Evolutionary conservation across 2,888 invertebrate species (phyloP), one percentile per base, ranked within the genome.

Genomic region (Pantelozetes paolii): DNA sequence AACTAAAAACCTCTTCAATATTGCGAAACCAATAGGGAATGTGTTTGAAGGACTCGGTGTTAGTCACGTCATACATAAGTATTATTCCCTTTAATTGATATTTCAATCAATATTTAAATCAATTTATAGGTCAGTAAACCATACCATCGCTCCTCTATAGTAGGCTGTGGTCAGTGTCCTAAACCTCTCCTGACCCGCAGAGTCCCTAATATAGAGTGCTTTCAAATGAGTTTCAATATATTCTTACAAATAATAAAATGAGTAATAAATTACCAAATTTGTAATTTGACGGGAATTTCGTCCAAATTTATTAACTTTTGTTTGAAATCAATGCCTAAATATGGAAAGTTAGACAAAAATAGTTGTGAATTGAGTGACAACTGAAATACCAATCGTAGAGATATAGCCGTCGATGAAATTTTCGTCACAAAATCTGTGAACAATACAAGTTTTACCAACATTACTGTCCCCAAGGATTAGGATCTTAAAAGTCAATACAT

Each of bases 361-460:
- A 42, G 8, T 42, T 42, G 42, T 42, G 15, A 11, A 42, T 42
- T 42, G 0, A 59, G 48, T 50, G 30, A 26, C 42, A 11, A 30
- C 76, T 84, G 20, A 9, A 15, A 9, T 28, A 91, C 92, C 92
- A 85, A 92, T 92, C 78, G 92, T 92, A 69, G 91, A 91, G 84
- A 92, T 92, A 84, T 92, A 92, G 78, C 92, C 91, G 82, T 92
- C 92, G 84, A 91, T 92, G 84, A 91, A 92, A 80, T 90, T 87
- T 83, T 92, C 92, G 82, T 92, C 92, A 82, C 92, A 92, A 81
- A 91, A 92, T 83, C 92, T 87, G 83, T 92, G 92, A 80, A 92
- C 91, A 79, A 92, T 90, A 84, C 92, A 92, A 76, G 92, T 92
- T 86, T 92, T 92, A 23, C 92, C 92, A 77, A 92, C 92, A 85